Conservation (phyloP, 2,113 vertebrate species). For the Rhombomys opimus region DNA sequence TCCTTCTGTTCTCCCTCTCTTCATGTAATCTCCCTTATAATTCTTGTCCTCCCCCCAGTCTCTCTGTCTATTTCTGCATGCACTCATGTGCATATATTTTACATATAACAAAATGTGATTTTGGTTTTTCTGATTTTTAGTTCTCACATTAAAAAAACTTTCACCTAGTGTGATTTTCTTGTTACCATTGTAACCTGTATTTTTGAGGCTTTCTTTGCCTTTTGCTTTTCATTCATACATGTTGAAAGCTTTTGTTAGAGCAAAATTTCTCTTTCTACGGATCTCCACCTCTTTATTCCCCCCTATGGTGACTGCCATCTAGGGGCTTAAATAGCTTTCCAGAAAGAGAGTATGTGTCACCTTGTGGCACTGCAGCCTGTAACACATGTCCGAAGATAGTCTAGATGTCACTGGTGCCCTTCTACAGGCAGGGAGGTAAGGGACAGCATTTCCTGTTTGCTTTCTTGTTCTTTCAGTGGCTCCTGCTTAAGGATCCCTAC, state of each 20-base stretch:
- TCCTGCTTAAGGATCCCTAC: not conserved
- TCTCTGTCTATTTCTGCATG: not conserved
- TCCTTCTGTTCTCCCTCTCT: not conserved
- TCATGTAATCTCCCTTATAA: not conserved
- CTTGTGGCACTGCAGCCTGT: not conserved
- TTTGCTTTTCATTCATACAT: not conserved
- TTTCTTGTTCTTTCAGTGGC: not conserved
- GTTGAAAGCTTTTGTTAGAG: slow-evolving; percentile 14
- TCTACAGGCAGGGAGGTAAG: not conserved
- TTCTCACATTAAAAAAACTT: not conserved
- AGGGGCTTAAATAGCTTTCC: not conserved
- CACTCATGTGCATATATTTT: not conserved
- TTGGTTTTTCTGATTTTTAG: not conserved
- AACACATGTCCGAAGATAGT: not conserved
- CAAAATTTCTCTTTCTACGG: not conserved
- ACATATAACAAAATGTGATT: not conserved
- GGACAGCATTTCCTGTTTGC: not conserved
- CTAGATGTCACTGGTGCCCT: not conserved
- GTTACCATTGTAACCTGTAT: not conserved
- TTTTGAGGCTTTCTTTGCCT: not conserved
- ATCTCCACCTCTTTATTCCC: not conserved
- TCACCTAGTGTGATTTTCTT: not conserved
- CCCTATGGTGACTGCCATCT: not conserved
- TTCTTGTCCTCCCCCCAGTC: not conserved
- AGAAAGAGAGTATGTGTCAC: not conserved